Conservation (phyloP, 2,888 invertebrate genomes). For the Atrina japonica region DNA sequence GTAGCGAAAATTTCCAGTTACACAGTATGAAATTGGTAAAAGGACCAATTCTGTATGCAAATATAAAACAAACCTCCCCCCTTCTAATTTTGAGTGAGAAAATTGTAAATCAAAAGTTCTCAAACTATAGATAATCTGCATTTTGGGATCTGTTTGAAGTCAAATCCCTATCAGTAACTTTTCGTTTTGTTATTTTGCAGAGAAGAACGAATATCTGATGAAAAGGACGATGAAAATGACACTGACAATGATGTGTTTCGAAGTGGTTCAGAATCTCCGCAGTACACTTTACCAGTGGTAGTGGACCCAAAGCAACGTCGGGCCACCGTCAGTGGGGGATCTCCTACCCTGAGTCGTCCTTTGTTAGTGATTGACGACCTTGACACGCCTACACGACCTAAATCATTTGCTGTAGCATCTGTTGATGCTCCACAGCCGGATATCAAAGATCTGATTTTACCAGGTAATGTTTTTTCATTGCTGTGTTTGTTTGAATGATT, state of each 20-base stretch:
- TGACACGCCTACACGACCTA: slow-evolving; percentile 69
- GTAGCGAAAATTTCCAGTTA: too few relatives aligned
- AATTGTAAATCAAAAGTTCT: too few relatives aligned
- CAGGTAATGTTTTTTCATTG: too few relatives aligned
- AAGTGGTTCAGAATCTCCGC: slow-evolving; percentile 75
- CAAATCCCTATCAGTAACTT: too few relatives aligned
- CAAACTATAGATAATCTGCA: too few relatives aligned
- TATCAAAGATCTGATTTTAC: slow-evolving; percentile 49
- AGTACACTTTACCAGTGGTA: slow-evolving; percentile 72
- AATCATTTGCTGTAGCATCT: slow-evolving; percentile 61
- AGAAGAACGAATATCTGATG: slow-evolving; percentile 41
- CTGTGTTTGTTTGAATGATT: background rate
- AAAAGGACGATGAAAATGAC: slow-evolving; percentile 75
- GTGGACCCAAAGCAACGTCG: slow-evolving; percentile 85
- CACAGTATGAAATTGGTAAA: too few relatives aligned
- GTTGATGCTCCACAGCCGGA: slow-evolving; percentile 49
- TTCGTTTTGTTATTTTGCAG: slow-evolving; percentile 23
- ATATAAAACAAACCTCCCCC: too few relatives aligned
- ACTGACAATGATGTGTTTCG: slow-evolving; percentile 81
- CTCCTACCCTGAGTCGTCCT: slow-evolving; percentile 72
- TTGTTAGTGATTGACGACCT: slow-evolving; percentile 73
- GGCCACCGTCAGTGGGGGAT: slow-evolving; percentile 92
- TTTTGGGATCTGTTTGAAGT: too few relatives aligned
- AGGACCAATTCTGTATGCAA: too few relatives aligned
- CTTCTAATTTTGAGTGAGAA: too few relatives aligned